These are phyloP conservation scores for Myotis lucifugus DNA, from an alignment of 2,113 vertebrate species.

Conservation along the genomic window DNA sequence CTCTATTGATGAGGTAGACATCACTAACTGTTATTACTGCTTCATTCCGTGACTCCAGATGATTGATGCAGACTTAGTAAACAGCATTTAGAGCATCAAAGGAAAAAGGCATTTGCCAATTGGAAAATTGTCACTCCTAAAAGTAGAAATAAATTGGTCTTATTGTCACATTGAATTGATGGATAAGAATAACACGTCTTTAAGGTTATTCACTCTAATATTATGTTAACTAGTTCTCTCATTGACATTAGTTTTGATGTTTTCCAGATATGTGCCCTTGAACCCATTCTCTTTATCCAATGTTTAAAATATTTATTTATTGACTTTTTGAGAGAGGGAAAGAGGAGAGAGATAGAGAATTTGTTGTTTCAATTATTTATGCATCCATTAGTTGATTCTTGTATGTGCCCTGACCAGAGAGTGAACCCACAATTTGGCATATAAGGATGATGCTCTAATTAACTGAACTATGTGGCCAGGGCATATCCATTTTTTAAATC, in stretches of 20 bases:
- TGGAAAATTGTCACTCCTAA: constrained; percentile 21
- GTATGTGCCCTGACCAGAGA: not conserved
- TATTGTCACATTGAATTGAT: not conserved
- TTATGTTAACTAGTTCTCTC: not conserved
- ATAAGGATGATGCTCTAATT: not conserved
- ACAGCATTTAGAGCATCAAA: not conserved
- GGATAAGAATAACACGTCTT: not conserved
- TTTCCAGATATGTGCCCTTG: not conserved
- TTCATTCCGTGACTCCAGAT: not conserved
- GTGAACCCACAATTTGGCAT: not conserved
- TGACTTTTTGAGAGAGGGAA: not conserved
- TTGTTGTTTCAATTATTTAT: not conserved
- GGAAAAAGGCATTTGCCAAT: not conserved
- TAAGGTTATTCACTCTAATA: not conserved
- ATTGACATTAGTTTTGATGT: not conserved
- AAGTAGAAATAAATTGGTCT: not conserved
- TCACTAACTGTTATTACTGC: not conserved
- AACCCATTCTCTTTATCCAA: not conserved
- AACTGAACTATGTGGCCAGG: not conserved
- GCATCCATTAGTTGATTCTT: not conserved
- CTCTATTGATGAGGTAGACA: not conserved
- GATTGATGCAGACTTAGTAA: not conserved
- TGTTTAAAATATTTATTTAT: not conserved
- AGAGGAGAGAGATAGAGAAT: not conserved
- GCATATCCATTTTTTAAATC: not conserved